Evolutionary conservation across 2,888 invertebrate genomes (phyloP).

Genomic region (Dermolepida albohirtum): DNA sequence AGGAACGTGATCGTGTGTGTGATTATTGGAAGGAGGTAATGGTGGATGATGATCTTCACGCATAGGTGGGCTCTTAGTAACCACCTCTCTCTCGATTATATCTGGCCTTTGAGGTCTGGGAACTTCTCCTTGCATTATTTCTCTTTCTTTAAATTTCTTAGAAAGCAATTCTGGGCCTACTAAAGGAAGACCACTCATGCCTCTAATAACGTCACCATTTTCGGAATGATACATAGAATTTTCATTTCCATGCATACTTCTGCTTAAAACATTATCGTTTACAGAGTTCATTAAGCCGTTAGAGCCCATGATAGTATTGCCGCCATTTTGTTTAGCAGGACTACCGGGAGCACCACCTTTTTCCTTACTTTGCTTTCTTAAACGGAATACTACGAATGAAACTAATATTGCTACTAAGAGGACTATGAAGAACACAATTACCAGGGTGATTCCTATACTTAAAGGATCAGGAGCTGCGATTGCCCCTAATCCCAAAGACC

Average conservation of each 20-base stretch:
- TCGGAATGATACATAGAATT: constrained; percentile 78
- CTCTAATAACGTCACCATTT: constrained; percentile 79
- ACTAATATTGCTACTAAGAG: constrained; percentile 89
- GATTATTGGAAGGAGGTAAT: constrained; percentile 79
- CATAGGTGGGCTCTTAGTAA: constrained; percentile 85
- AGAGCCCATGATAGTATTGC: constrained; percentile 76
- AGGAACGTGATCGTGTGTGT: constrained; percentile 78
- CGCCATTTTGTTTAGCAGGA: constrained; percentile 81
- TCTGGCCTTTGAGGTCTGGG: constrained; percentile 90
- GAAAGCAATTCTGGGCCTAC: constrained; percentile 88
- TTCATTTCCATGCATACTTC: constrained; percentile 78
- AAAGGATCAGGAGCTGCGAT: constrained; percentile 87
- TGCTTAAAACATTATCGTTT: constrained; percentile 76
- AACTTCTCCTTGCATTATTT: constrained; percentile 77
- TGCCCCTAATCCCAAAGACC: constrained; percentile 79
- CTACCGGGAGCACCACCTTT: constrained; percentile 78
- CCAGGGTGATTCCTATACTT: constrained; percentile 92
- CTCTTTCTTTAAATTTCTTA: constrained; percentile 90
- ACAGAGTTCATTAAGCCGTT: constrained; percentile 76
- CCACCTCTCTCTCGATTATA: constrained; percentile 91
- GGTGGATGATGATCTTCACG: constrained; percentile 84
- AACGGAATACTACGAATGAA: constrained; percentile 91
- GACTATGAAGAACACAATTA: constrained; percentile 94
- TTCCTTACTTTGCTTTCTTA: constrained; percentile 88
- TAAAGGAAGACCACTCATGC: constrained; percentile 81